These are phyloP conservation scores for Drosophila sechellia DNA, from an alignment of 1,140 invertebrate species.

Conservation along the genomic window DNA sequence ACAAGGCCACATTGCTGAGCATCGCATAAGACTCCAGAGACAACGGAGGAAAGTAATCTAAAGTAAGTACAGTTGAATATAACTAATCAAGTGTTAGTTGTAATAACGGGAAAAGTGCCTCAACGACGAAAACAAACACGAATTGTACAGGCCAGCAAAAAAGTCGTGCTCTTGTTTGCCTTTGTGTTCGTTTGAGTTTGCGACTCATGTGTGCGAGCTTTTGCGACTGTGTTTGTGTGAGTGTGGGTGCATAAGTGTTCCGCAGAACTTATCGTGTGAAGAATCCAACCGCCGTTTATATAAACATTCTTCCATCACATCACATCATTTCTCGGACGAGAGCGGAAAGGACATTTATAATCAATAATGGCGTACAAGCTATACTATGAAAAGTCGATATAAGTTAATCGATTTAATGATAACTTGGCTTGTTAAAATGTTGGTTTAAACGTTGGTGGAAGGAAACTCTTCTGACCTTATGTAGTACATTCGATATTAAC, in stretches of 20 bases:
- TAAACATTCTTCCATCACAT: not conserved
- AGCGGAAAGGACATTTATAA: not conserved
- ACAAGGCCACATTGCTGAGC: not conserved
- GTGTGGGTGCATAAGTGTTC: slow-evolving; percentile 9
- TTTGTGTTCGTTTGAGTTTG: not conserved
- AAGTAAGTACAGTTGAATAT: slow-evolving; percentile 7
- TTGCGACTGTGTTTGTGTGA: slow-evolving; percentile 7
- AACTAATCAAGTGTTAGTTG: not conserved
- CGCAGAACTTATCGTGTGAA: slow-evolving; percentile 21
- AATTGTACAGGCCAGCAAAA: not conserved
- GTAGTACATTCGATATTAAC: too few relatives aligned
- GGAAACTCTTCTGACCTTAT: too few relatives aligned
- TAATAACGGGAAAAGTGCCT: not conserved
- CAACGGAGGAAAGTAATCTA: not conserved
- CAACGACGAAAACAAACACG: not conserved
- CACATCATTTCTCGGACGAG: too few relatives aligned
- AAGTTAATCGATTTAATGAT: too few relatives aligned
- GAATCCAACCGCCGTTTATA: not conserved
- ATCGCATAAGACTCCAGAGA: not conserved
- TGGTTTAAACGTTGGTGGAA: too few relatives aligned
- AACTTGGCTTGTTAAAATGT: too few relatives aligned
- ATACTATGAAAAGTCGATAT: too few relatives aligned
- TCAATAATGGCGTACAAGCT: not conserved
- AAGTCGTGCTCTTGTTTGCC: not conserved
- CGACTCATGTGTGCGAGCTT: slow-evolving; percentile 7